Conservation (phyloP, 2,888 invertebrate species). For the Penaeus monodon region DNA sequence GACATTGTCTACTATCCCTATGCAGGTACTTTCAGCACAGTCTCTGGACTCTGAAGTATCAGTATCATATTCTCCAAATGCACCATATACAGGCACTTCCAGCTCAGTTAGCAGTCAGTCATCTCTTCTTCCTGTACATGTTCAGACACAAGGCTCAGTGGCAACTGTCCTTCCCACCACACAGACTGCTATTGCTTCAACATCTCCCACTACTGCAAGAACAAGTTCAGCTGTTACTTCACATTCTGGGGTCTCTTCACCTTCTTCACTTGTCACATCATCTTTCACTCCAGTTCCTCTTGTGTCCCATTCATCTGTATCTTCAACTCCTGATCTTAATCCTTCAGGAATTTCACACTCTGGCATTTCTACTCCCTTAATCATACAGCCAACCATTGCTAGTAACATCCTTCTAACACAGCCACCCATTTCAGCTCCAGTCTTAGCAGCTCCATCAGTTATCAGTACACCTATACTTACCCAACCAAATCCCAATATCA, state of each 20-base stretch:
- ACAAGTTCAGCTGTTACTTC: conserved; percentile 4
- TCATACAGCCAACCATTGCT: conserved; percentile 6
- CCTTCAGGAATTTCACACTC: not conserved
- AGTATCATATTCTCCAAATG: not conserved
- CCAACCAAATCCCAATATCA: not conserved
- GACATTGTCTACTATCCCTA: conserved; percentile 29
- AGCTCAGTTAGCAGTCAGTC: conserved; percentile 10
- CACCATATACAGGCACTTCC: conserved; percentile 14
- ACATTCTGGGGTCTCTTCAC: not conserved
- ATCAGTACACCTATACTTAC: conserved; percentile 5
- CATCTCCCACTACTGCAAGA: not conserved
- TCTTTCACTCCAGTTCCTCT: not conserved
- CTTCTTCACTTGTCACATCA: not conserved
- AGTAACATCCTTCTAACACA: conserved; percentile 12
- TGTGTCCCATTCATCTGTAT: conserved; percentile 10
- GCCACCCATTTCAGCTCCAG: conserved; percentile 9
- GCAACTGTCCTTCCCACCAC: not conserved
- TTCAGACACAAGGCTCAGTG: not conserved
- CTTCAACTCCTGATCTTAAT: conserved; percentile 1
- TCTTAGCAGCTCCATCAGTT: not conserved
- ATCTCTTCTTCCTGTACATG: conserved; percentile 7
- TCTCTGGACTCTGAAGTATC: conserved; percentile 25
- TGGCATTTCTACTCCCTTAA: not conserved
- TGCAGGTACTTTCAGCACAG: conserved; percentile 37
- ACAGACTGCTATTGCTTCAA: not conserved